Evolutionary conservation across 2,888 invertebrate genomes (phyloP), one percentile per base, ranked within the genome.

Genomic region (Amphipoea lucens): DNA sequence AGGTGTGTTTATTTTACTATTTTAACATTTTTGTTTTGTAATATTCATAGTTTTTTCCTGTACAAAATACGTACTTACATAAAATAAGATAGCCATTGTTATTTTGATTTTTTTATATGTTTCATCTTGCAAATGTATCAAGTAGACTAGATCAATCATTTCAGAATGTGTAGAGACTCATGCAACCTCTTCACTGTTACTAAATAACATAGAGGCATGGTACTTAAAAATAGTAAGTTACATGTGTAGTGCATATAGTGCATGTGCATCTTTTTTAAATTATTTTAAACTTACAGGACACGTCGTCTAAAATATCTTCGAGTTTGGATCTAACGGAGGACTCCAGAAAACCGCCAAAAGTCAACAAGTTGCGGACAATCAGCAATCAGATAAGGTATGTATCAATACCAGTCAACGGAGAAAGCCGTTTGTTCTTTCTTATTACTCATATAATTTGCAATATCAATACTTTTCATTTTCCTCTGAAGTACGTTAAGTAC

Each of bases 351-450:
- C 97, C 97, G 74, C 93, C 95, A 69, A 98, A 98, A 96, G 96
- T 98, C 81, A 98, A 97, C 94, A 97, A 98, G 88, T 94, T 98
- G 90, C 96, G 98, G 89, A 98, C 98, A 48, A 98, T 98, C 89
- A 98, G 98, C 90, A 98, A 98, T 94, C 98, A 98, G 95, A 98
- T 98, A 93, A 97, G 98, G 98, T 98, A 95, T 81, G 76, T 86
- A 57, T 76, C 45, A 80, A 75, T 63, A 65, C 20, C 40, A 4
- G 23, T 48, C 29, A 65, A 70, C 45, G 54, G 3, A 69, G 40
- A 45, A 57, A 75, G 12, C 20, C 40, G 11, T 60, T n/a, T 29
- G 14, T 57, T 65, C 29, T 65, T 66, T 42, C 57, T 51, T 42
- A 66, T 20, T 60, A 29, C 42, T 51, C 9, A 29, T 62, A 54